Percentiles rank a stretch among this genome's conserved stretches.
Conservation (phyloP, 2,797 vertebrate species). For the Limosa lapponica region DNA sequence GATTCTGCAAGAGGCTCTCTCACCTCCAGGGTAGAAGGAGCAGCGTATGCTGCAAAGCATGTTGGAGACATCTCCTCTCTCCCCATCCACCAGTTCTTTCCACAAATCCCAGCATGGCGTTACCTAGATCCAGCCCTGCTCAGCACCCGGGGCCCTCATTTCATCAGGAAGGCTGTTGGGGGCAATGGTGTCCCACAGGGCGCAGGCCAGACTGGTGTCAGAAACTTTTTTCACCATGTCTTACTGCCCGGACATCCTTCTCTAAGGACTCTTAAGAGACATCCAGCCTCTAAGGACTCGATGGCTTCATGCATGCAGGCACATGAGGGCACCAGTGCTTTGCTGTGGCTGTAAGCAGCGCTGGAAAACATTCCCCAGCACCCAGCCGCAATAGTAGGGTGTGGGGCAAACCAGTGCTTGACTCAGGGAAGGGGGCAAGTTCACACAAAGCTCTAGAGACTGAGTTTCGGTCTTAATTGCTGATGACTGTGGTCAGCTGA, state of each 20-base stretch:
- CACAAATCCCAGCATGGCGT: background rate
- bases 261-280: background rate
- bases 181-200: background rate
- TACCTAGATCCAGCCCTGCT: background rate
- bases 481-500: conserved; percentile 42
- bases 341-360: background rate
- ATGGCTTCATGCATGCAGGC: background rate
- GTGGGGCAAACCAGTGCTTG: background rate
- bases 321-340: conserved; percentile 48
- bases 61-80: background rate
- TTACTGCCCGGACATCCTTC: background rate
- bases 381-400: conserved; percentile 1
- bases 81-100: background rate
- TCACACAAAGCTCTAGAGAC: conserved; percentile 41
- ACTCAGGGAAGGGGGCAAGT: conserved; percentile 28
- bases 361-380: conserved; percentile 16
- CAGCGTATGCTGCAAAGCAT: background rate
- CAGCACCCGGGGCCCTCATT: background rate
- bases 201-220: background rate
- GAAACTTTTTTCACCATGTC: background rate
- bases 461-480: conserved; percentile 27
- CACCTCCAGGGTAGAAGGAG: background rate
- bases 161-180: accelerated
- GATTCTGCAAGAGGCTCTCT: background rate
- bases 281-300: background rate